Percentiles rank a stretch among this genome's conserved stretches.
These are phyloP conservation scores for Coluber constrictor DNA, from an alignment of 2,797 vertebrate species.

Conservation along the genomic window DNA sequence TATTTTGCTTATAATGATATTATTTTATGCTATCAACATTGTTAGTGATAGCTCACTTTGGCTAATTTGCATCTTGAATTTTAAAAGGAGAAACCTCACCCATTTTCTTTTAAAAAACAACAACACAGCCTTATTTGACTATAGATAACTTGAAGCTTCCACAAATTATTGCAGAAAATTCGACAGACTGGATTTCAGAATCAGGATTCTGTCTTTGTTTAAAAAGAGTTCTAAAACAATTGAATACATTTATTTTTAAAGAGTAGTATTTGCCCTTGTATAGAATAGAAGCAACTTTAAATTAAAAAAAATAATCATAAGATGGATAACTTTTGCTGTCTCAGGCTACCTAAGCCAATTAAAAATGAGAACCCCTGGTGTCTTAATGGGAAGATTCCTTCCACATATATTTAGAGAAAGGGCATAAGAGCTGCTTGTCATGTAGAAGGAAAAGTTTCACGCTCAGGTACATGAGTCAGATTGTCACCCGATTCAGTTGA, in stretches of 20 bases:
- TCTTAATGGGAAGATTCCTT: not conserved
- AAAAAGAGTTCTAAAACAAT: not conserved
- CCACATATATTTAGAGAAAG: not conserved
- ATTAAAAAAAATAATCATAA: not conserved
- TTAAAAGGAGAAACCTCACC: not conserved
- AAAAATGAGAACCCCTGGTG: not conserved
- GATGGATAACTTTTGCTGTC: not conserved
- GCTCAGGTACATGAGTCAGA: not conserved
- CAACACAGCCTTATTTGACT: not conserved
- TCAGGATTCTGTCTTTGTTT: not conserved
- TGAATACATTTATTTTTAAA: not conserved
- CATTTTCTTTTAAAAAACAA: not conserved
- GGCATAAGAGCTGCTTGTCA: not conserved
- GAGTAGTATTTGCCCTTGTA: not conserved
- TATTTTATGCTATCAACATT: rapidly evolving
- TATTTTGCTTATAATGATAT: not conserved
- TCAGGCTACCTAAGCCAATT: not conserved
- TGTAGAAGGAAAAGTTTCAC: not conserved
- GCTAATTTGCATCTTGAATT: not conserved
- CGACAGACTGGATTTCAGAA: not conserved
- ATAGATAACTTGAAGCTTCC: not conserved
- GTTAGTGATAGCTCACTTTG: not conserved
- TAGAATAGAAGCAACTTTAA: not conserved
- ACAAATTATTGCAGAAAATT: not conserved
- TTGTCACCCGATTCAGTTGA: not conserved